Percentiles rank a stretch among this genome's conserved stretches.
Evolutionary conservation across 2,888 invertebrate genomes (phyloP).

Genomic region (Caenorhabditis sp.): DNA sequence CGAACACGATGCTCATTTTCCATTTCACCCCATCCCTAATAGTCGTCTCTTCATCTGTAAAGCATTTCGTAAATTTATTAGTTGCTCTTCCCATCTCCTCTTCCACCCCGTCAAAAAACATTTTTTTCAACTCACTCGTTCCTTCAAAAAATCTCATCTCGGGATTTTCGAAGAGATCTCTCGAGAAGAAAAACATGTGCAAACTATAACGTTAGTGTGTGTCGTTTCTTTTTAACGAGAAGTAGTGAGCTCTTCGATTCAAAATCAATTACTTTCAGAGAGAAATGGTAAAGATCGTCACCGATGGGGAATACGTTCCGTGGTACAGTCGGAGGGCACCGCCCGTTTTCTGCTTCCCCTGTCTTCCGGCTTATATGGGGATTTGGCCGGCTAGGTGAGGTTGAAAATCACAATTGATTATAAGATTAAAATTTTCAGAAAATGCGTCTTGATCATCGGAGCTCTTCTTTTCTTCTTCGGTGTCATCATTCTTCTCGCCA

Average conservation of each 20-base stretch:
- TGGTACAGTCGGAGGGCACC: constrained; percentile 80
- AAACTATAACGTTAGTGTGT: constrained; percentile 46
- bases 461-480: constrained; percentile 81
- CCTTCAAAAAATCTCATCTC: constrained; percentile 15
- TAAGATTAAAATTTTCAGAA: too few relatives aligned
- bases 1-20: too few relatives aligned
- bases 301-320: constrained; percentile 79
- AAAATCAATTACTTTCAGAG: not conserved
- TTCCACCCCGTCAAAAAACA: constrained; percentile 23
- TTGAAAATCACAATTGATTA: too few relatives aligned
- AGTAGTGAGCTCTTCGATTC: not conserved
- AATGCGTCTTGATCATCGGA: constrained; percentile 80
- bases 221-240: not conserved
- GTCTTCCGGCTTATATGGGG: constrained; percentile 81
- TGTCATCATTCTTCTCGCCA: constrained; percentile 80
- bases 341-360: constrained; percentile 83
- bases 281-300: constrained; percentile 71
- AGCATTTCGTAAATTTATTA: too few relatives aligned
- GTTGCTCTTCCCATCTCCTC: constrained; percentile 12
- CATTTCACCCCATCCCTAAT: not conserved
- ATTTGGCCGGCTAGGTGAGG: constrained; percentile 81
- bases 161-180: not conserved
- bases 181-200: constrained; percentile 54
- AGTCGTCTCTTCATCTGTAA: not conserved
- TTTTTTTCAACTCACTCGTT: constrained; percentile 21